Conservation (phyloP, 2,888 invertebrate species). For the Watsonalla binaria region DNA sequence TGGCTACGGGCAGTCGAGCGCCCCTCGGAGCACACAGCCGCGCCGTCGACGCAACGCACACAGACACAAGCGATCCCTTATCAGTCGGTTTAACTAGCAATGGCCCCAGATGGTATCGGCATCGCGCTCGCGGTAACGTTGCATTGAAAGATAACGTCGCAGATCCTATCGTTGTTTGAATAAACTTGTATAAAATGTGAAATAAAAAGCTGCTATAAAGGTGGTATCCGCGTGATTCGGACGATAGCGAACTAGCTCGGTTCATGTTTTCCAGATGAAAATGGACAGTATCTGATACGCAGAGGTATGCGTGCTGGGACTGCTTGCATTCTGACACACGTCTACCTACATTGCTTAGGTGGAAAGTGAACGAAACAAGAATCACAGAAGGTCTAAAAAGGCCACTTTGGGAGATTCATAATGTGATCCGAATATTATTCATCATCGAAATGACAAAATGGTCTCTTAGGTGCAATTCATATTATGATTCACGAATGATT, state of each 20-base stretch:
- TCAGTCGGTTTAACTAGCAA: slow-evolving; percentile 77
- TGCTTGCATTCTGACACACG: neutral
- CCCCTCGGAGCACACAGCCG: slow-evolving; percentile 56
- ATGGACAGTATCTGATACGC: neutral
- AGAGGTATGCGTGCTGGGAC: neutral
- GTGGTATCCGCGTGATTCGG: slow-evolving; percentile 50
- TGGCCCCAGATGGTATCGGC: slow-evolving; percentile 73
- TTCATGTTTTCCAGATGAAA: slow-evolving; percentile 17
- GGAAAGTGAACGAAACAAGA: no score
- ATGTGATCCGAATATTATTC: no score
- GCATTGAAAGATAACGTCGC: slow-evolving; percentile 78
- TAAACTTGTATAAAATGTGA: slow-evolving; percentile 79
- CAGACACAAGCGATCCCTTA: slow-evolving; percentile 62
- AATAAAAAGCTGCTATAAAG: slow-evolving; percentile 74
- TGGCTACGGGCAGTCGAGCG: slow-evolving; percentile 54
- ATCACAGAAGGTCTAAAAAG: no score
- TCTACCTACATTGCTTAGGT: neutral
- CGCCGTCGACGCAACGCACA: slow-evolving; percentile 45
- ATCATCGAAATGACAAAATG: no score
- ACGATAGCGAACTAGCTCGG: slow-evolving; percentile 42
- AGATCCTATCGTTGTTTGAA: slow-evolving; percentile 76
- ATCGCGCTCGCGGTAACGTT: slow-evolving; percentile 75
- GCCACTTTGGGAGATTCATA: no score
- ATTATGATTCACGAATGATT: no score
- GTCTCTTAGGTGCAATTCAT: no score